phyloP scores from a whole-genome alignment of 1,140 invertebrate genomes.

The Polypedilum pembai region DNA sequence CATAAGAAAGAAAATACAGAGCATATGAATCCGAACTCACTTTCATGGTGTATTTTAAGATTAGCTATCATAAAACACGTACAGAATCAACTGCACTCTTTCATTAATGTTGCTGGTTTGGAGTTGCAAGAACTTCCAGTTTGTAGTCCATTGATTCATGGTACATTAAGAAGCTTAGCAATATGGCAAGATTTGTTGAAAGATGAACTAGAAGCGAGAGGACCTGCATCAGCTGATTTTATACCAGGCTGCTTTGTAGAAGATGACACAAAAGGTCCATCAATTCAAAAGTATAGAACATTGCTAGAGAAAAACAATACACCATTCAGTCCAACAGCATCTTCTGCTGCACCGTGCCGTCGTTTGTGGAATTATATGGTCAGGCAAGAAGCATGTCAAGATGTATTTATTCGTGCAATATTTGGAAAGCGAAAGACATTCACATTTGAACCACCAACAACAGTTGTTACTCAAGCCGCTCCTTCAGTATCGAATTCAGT shows the following conservation, averaged over 20 bases:
- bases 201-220: conserved; percentile 65
- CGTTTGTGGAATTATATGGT: conserved; percentile 92
- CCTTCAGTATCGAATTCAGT: conserved; percentile 17
- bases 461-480: not conserved
- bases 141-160: conserved; percentile 87
- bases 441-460: conserved; percentile 21
- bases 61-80: conserved; percentile 79
- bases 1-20: conserved; percentile 66
- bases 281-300: conserved; percentile 87
- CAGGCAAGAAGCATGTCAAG: conserved; percentile 85
- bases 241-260: conserved; percentile 79
- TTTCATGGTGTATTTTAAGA: conserved; percentile 90
- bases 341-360: conserved; percentile 70
- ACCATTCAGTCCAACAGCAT: conserved; percentile 75
- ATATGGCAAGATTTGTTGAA: conserved; percentile 80
- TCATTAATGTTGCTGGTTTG: conserved; percentile 71
- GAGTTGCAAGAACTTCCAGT: conserved; percentile 90
- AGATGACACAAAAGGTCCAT: conserved; percentile 61
- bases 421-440: conserved; percentile 63
- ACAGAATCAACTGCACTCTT: conserved; percentile 64
- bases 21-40: conserved; percentile 85
- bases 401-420: conserved; percentile 91
- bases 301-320: conserved; percentile 90
- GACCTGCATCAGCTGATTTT: conserved; percentile 66
- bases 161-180: conserved; percentile 72